Percentiles rank a stretch among this genome's conserved stretches.
Conservation (phyloP, 2,888 invertebrate genomes). For the Xestia rhomboidea region DNA sequence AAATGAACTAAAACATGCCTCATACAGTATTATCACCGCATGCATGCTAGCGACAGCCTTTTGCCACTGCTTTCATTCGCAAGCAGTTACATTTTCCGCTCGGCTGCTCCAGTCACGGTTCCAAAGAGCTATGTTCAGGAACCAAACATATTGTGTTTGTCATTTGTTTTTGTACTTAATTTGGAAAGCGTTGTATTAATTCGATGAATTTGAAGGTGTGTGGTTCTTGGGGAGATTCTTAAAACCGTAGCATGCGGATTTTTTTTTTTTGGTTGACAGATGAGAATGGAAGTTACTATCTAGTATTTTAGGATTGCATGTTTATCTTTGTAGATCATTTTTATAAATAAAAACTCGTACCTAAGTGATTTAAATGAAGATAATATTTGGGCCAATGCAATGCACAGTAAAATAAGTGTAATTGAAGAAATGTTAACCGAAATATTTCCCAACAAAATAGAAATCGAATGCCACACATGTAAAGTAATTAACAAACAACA, state of each 20-base stretch:
- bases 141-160: constrained; percentile 45
- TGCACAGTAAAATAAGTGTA: too few relatives aligned
- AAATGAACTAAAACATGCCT: constrained; percentile 53
- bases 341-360: not conserved
- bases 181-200: not conserved
- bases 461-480: not conserved
- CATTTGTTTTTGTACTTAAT: constrained; percentile 33
- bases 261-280: not conserved
- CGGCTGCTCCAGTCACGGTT: constrained; percentile 47
- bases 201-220: not conserved
- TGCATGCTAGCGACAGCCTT: constrained; percentile 67
- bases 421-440: not conserved
- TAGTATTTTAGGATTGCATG: not conserved
- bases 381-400: not conserved
- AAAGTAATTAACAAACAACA: constrained; percentile 11
- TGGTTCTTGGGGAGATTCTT: not conserved
- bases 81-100: constrained; percentile 70
- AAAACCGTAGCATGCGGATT: not conserved
- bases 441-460: not conserved
- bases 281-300: too few relatives aligned
- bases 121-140: constrained; percentile 52
- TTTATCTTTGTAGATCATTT: not conserved
- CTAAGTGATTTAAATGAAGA: not conserved
- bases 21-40: constrained; percentile 45
- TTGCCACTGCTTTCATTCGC: constrained; percentile 70